Evolutionary conservation across 2,888 invertebrate genomes (phyloP), one percentile per base, ranked within the genome.

Genomic region (Rhopalosiphum nymphaeae): DNA sequence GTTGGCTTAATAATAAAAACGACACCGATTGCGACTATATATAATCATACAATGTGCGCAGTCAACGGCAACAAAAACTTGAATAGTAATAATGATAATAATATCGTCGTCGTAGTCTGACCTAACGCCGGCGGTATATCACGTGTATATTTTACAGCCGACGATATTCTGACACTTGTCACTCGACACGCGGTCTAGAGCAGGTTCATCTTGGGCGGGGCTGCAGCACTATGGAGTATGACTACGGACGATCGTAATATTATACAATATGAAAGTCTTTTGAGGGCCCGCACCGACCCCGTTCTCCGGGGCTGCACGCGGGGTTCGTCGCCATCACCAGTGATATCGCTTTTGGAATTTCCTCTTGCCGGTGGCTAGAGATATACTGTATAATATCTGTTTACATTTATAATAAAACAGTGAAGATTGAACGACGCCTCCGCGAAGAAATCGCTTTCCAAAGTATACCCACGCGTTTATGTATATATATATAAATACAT

Each of bases 141-240:
- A 4, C n/a, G 67, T 67, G 36, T 21, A 36, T 36, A 67, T 36
- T 67, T 36, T 78, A 78, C 36, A 78, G 36, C 21, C 36, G 78
- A 36, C 78, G 78, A 78, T 78, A 78, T 78, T 78, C 36, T 78
- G 78, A 78, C 36, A 78, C 36, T 78, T 78, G 78, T 78, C 78
- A 78, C 36, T 78, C 78, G 78, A 42, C 78, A 21, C 36, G 36
- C 78, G 78, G 78, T 67, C 67, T 67, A 13, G n/a, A 36, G 49
- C 44, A 53, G 16, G 78, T 42, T 78, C 21, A 36, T 78, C 36
- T 78, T 36, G 21, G 36, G 36, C 36, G 78, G 36, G 9, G 36
- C 36, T 36, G 78, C 21, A n/a, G 67, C 49, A 49, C 4, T 46
- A 46, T 7, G 67, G n/a, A n/a, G n/a, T n/a, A 67, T 16, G 13